Conservation (phyloP, 1,140 invertebrate species). For the Trypoxylus dichotomus region DNA sequence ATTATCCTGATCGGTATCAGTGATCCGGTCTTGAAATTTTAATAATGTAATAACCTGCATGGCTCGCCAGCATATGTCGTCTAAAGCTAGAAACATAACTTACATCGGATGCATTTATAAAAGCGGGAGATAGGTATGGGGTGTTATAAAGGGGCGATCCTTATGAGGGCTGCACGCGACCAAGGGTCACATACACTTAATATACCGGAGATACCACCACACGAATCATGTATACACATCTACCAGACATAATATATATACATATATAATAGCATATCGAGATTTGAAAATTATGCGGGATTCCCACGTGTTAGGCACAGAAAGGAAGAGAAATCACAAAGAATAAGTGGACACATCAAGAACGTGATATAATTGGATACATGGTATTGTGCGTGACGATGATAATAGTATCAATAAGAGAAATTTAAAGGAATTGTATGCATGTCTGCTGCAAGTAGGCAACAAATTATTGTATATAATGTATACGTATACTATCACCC, state of each 20-base stretch:
- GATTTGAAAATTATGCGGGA: slow-evolving; percentile 16
- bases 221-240: background rate
- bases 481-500: no score
- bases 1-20: background rate
- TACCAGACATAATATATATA: background rate
- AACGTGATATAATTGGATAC: no score
- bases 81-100: slow-evolving; percentile 4
- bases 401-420: no score
- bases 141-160: slow-evolving; percentile 13
- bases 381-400: no score
- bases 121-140: background rate
- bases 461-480: no score
- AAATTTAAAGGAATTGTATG: no score
- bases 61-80: slow-evolving; percentile 9
- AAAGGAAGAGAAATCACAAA: background rate
- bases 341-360: background rate
- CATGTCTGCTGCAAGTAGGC: no score
- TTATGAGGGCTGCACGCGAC: slow-evolving; percentile 12
- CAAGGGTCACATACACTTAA: slow-evolving; percentile 4
- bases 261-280: background rate
- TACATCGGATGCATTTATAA: background rate
- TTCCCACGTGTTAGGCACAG: slow-evolving; percentile 14
- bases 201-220: slow-evolving; percentile 3
- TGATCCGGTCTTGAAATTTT: slow-evolving; percentile 6
- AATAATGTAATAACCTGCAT: slow-evolving; percentile 16